A percentile compares a stretch with the other conserved stretches of the same genome.
These are phyloP conservation scores for Chloroclystis v-ata DNA, from an alignment of 2,888 invertebrate genomes.

Conservation along the genomic window DNA sequence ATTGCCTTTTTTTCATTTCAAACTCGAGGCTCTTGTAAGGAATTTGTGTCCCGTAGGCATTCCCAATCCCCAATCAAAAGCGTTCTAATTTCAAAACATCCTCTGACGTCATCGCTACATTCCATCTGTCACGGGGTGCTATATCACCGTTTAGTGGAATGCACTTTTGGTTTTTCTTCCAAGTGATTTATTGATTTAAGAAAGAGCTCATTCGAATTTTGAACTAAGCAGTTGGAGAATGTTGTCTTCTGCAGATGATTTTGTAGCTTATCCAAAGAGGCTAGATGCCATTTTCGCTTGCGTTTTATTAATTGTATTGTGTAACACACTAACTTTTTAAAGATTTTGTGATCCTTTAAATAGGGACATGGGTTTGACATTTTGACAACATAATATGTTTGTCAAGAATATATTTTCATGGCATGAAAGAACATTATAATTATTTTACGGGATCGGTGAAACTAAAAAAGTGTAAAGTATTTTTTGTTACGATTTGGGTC, in stretches of 20 bases:
- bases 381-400: constrained; percentile 2
- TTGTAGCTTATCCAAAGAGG: not conserved
- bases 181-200: constrained; percentile 25
- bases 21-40: too few species aligned
- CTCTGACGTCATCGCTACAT: constrained; percentile 19
- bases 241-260: constrained; percentile 3
- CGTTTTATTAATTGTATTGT: not conserved
- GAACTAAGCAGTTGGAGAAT: constrained; percentile 20
- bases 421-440: too few species aligned
- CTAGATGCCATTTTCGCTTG: not conserved
- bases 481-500: not conserved
- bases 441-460: too few species aligned
- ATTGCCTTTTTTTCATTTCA: too few species aligned
- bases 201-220: constrained; percentile 24
- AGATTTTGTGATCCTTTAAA: constrained; percentile 3
- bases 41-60: not conserved
- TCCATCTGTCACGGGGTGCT: constrained; percentile 28
- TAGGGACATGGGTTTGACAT: constrained; percentile 3
- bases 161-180: constrained; percentile 30
- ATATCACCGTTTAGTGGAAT: constrained; percentile 32
- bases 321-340: not conserved
- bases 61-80: not conserved
- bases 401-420: too few species aligned
- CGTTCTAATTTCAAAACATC: constrained; percentile 8
- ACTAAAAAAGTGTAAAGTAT: not conserved